phyloP scores from a whole-genome alignment of 2,888 invertebrate genomes.

The Agrochola lota region DNA sequence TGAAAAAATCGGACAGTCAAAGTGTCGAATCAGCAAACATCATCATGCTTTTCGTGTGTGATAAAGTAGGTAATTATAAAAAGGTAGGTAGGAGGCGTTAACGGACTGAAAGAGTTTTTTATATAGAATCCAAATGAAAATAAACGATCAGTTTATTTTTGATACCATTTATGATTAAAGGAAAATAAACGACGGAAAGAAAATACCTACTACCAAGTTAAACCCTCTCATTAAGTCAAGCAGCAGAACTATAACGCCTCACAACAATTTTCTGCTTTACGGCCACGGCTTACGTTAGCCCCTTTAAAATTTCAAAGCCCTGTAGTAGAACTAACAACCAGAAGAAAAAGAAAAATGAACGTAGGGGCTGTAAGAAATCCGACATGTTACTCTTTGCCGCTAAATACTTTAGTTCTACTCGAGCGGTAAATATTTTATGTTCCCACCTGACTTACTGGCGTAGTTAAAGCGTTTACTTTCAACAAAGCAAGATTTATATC shows the following conservation, averaged over 20 bases:
- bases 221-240: constrained; percentile 17
- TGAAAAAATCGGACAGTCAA: no score
- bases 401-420: constrained; percentile 80
- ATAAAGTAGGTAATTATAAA: no score
- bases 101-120: no score
- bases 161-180: neutral
- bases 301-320: constrained; percentile 72
- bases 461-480: constrained; percentile 70
- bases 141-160: neutral
- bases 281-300: constrained; percentile 31
- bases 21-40: neutral
- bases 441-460: constrained; percentile 72
- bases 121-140: no score
- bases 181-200: neutral
- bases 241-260: constrained; percentile 24
- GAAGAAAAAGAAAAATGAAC: constrained; percentile 72
- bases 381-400: constrained; percentile 69
- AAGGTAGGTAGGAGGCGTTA: no score
- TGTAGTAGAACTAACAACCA: constrained; percentile 68
- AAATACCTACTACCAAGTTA: constrained; percentile 11
- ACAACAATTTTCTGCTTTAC: constrained; percentile 51
- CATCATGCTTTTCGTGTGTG: neutral
- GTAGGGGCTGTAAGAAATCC: constrained; percentile 71
- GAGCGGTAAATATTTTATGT: constrained; percentile 81
- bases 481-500: constrained; percentile 72